Evolutionary conservation across 2,888 invertebrate species (phyloP).

Genomic region (Synanthedon tipuliformis): DNA sequence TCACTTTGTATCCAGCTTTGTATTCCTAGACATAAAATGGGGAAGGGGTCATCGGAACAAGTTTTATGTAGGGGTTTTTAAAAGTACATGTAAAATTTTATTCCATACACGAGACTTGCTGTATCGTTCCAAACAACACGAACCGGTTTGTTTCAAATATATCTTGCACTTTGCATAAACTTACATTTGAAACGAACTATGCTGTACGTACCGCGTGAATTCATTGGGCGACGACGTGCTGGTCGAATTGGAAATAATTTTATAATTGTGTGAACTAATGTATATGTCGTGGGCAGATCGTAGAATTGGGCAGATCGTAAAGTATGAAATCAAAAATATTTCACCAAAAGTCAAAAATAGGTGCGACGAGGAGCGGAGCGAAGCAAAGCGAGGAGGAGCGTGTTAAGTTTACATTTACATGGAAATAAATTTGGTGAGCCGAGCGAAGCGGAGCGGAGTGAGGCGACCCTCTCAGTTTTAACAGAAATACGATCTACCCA

Average conservation of each 20-base stretch:
- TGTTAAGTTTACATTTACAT: too few species aligned
- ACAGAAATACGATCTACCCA: too few species aligned
- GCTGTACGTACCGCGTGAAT: not conserved
- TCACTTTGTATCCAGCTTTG: conserved; percentile 30
- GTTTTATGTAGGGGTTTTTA: not conserved
- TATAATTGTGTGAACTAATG: too few species aligned
- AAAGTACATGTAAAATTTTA: not conserved
- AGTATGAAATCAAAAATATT: too few species aligned
- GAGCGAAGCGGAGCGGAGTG: too few species aligned
- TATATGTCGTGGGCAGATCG: too few species aligned
- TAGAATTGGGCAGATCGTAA: too few species aligned
- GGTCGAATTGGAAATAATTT: not conserved
- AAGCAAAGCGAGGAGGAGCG: too few species aligned
- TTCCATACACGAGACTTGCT: not conserved
- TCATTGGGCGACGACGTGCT: not conserved
- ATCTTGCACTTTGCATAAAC: conserved; percentile 6
- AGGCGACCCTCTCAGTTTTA: too few species aligned
- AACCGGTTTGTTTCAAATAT: conserved; percentile 35
- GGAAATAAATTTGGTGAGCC: too few species aligned
- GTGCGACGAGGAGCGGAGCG: too few species aligned
- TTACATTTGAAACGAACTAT: conserved; percentile 2
- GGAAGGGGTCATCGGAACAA: conserved; percentile 11
- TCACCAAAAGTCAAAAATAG: too few species aligned
- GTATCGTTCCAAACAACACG: conserved; percentile 6
- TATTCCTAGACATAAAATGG: conserved; percentile 20